Evolutionary conservation across 2,888 invertebrate genomes (phyloP).

Genomic region (Herminia tarsipennalis): DNA sequence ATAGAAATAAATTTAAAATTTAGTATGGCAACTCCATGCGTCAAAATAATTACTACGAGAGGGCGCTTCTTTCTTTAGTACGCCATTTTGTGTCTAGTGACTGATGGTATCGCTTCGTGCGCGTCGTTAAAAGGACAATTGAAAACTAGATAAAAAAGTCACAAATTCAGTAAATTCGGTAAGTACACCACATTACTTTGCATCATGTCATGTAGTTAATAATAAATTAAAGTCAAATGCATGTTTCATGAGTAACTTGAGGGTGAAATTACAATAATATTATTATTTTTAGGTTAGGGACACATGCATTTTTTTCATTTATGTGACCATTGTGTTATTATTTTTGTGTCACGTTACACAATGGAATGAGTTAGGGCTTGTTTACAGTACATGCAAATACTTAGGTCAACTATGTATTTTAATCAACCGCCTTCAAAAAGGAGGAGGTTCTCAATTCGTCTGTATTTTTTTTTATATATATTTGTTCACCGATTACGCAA

Average conservation of each 20-base stretch:
- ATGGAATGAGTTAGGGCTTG: background rate
- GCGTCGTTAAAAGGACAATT: background rate
- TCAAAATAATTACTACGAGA: background rate
- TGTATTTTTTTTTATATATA: too few species aligned
- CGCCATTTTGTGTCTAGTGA: background rate
- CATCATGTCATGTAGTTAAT: background rate
- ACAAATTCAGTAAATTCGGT: background rate
- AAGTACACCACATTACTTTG: background rate
- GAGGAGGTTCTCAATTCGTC: too few species aligned
- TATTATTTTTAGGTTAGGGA: background rate
- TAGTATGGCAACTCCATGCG: conserved; percentile 1
- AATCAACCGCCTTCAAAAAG: too few species aligned
- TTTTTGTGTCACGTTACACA: background rate
- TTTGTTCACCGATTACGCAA: too few species aligned
- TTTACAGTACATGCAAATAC: too few species aligned
- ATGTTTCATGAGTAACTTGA: background rate
- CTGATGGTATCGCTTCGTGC: background rate
- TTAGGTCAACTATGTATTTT: too few species aligned
- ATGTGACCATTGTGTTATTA: background rate
- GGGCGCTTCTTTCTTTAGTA: background rate
- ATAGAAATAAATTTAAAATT: conserved; percentile 1
- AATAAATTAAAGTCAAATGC: background rate
- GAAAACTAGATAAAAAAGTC: background rate
- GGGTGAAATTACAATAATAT: background rate
- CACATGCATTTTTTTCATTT: background rate